Evolutionary conservation across 2,888 invertebrate genomes (phyloP).

Genomic region (Hecatera dysodea): DNA sequence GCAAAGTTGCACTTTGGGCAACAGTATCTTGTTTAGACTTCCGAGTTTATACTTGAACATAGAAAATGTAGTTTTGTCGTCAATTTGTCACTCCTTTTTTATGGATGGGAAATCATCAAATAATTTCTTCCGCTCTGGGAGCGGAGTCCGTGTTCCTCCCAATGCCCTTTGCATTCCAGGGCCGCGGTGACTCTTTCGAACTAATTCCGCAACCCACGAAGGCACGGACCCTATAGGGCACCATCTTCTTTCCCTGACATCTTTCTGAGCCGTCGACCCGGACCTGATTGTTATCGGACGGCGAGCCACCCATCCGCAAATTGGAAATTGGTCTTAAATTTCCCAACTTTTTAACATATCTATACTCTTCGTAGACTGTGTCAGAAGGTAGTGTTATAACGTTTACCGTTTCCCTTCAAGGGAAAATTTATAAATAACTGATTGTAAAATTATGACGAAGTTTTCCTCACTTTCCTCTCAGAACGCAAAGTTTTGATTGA

Average conservation of each 20-base stretch:
- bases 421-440: constrained; percentile 9
- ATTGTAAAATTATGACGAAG: constrained; percentile 29
- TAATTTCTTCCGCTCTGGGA: no score
- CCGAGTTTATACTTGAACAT: constrained; percentile 22
- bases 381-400: not conserved
- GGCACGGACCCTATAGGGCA: no score
- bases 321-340: constrained; percentile 1
- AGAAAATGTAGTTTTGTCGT: constrained; percentile 9
- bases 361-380: not conserved
- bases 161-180: no score
- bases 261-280: no score
- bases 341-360: not conserved
- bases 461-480: constrained; percentile 21
- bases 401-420: constrained; percentile 3
- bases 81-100: constrained; percentile 13
- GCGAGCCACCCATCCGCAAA: no score
- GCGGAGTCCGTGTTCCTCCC: no score
- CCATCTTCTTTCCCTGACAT: no score
- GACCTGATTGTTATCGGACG: no score
- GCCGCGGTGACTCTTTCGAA: no score
- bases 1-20: constrained; percentile 44
- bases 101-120: no score
- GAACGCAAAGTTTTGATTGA: constrained; percentile 42
- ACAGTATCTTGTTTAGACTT: constrained; percentile 17
- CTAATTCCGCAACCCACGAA: no score